Base-by-base conservation (phyloP, 2,113 vertebrate genomes). In the Oenanthe melanoleuca region DNA sequence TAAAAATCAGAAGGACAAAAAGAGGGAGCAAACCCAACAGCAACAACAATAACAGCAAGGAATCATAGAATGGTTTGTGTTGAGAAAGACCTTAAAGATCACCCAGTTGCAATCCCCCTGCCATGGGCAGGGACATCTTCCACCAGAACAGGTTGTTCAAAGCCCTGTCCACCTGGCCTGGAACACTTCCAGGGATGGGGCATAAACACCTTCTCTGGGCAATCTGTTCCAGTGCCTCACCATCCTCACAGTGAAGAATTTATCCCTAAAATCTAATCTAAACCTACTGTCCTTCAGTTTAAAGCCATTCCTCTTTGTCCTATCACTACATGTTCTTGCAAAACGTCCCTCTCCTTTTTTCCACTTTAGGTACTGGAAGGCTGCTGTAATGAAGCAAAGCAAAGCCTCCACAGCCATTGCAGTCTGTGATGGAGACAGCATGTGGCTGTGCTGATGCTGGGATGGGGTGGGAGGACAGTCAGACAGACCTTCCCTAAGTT, bases 401-500 rank as follows among this genome's bases (percentile, higher is more conserved):
- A 40, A 44, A 72, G 16, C 34, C 55, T 70, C 31, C 28, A 9
- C n/a, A 78, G 52, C 25, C 28, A 2, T 6, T 8, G 31, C 57
- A 40, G 37, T 8, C 33, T 26, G 67, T 31, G 80, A 59, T 2
- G 50, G 50, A 84, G 86, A 40, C 33, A 55, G 50, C 28, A 40
- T 8, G 74, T 11, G 80, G 74, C 87, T 71, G 40, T 1, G 24
- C 24, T 29, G 53, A 11, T 64, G 92, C 24, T 34, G 85, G 74
- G 74, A 89, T 10, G 24, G 66, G 37, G 33, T 6, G 9, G 55
- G 34, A 81, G 95, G 96, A 95, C 60, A 82, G 86, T 38, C 60
- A 71, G 84, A 66, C 38, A 80, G 93, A 88, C 61, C 25, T 80
- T 80, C 74, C 78, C 71, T 45, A 52, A 77, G 96, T 94, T 31